Base-by-base conservation (phyloP, 2,888 invertebrate genomes). In the Chaetogeoica ovagalla region DNA sequence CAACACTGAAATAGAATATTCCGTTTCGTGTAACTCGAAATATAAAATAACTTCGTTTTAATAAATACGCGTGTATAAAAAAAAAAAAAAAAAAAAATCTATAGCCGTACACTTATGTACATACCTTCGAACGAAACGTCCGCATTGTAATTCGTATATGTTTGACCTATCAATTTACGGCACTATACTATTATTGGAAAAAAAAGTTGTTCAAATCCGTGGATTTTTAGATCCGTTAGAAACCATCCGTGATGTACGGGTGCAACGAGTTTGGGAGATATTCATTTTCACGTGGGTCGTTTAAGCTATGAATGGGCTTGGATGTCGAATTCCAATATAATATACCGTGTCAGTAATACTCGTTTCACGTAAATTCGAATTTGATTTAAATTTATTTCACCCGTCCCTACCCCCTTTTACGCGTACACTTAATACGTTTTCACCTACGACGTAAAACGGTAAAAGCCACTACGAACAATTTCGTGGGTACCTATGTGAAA, bases 291-390 rank as follows among this genome's bases (percentile, higher is more conserved):
- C 0, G 6, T 7, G 17, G 37, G 39, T 74, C 74, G 74, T 75
- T 75, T 75, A 55, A 43, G 63, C 65, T 65, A 74, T 30, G 4
- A 30, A 66, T 66, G 74, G 74, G 52, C 65, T 75, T 57, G 39
- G 19, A 65, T 57, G 74, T 66, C 30, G 65, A 75, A 65, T 21
- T 55, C 21, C 48, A 30, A 30, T 30, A 30, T 3, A 55, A 15
- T 65, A 23, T 13, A 17, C 37, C 19, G 11, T 30, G 30, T 19
- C 73, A 17, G 62, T n/a, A 55, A 13, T 48, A 48, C 43, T 43
- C 48, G 48, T n/a, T 55, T 13, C n/a, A 55, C 13, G 13, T 8
- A 17, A 7, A 65, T 55, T 48, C 30, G 37, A 15, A 39, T 11
- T 74, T 37, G 39, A 59, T 71, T 71, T 57, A 39, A 71, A 39